Conservation (phyloP, 2,888 invertebrate genomes). For the Carabus problematicus region DNA sequence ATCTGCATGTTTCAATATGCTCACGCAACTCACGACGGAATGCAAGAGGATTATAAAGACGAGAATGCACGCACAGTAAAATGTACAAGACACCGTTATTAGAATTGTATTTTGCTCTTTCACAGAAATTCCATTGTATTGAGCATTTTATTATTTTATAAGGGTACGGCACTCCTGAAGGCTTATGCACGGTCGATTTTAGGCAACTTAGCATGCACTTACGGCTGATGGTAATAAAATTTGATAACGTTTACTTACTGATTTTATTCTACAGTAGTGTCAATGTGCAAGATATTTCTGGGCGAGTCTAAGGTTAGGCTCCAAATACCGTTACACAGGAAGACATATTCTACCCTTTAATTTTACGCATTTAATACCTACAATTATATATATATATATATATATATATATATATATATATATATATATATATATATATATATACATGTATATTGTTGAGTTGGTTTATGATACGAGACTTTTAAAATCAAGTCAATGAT, state of each 20-base stretch:
- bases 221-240: background rate
- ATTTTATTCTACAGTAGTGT: too few relatives aligned
- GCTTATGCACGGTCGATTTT: background rate
- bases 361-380: too few relatives aligned
- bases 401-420: too few relatives aligned
- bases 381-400: too few relatives aligned
- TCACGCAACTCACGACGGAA: slow-evolving; percentile 6
- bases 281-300: too few relatives aligned
- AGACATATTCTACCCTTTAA: too few relatives aligned
- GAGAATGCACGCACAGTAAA: slow-evolving; percentile 21
- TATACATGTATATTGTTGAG: too few relatives aligned
- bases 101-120: slow-evolving; percentile 33
- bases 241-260: background rate
- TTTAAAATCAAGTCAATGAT: too few relatives aligned
- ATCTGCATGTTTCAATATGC: slow-evolving; percentile 22
- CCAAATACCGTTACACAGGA: too few relatives aligned
- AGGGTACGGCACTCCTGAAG: slow-evolving; percentile 20
- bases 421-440: too few relatives aligned
- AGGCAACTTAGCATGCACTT: background rate
- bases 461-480: too few relatives aligned
- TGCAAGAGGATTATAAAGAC: background rate
- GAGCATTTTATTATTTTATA: slow-evolving; percentile 39
- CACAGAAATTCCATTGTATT: slow-evolving; percentile 28
- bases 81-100: slow-evolving; percentile 39
- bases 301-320: background rate